Percentiles rank a stretch among this genome's conserved stretches.
These are phyloP conservation scores for Manis crassicaudata DNA, from an alignment of 2,797 vertebrate genomes.

Conservation along the genomic window DNA sequence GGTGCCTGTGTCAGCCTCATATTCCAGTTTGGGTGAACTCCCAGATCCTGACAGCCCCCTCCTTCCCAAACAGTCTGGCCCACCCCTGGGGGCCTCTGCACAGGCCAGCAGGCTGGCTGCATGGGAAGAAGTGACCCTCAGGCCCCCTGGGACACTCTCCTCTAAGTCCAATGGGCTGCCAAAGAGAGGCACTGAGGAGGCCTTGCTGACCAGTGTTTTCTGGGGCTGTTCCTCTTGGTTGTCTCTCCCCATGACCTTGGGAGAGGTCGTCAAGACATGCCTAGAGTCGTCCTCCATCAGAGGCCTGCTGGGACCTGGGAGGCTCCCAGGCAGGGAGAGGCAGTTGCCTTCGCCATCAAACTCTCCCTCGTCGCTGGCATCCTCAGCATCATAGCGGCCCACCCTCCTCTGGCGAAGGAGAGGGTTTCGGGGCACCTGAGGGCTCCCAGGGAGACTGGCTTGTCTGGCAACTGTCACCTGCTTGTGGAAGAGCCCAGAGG, in stretches of 20 bases:
- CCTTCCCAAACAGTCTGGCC: constrained; percentile 82
- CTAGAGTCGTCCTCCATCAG: constrained; percentile 78
- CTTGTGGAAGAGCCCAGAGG: constrained; percentile 73
- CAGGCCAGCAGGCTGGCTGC: constrained; percentile 83
- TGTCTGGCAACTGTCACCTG: constrained; percentile 83
- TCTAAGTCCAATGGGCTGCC: constrained; percentile 79
- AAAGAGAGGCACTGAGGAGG: constrained; percentile 75
- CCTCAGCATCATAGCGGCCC: constrained; percentile 89
- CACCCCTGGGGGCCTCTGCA: constrained; percentile 72
- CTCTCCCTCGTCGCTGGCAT: constrained; percentile 86
- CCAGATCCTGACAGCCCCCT: constrained; percentile 88
- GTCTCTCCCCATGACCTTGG: constrained; percentile 82
- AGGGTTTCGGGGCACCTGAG: constrained; percentile 90
- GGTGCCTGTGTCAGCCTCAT: constrained; percentile 89
- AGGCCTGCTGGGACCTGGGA: constrained; percentile 67
- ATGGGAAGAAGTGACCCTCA: constrained; percentile 84
- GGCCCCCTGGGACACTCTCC: constrained; percentile 73
- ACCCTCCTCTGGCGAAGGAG: constrained; percentile 92
- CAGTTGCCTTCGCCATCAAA: constrained; percentile 73
- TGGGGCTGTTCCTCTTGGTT: constrained; percentile 82
- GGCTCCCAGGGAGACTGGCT: constrained; percentile 86
- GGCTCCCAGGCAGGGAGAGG: constrained; percentile 77
- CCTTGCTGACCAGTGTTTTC: constrained; percentile 79
- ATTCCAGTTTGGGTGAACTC: constrained; percentile 92
- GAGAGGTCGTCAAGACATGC: constrained; percentile 74